Base-by-base conservation (phyloP, 1,140 invertebrate species). In the Palaemon carinicauda region DNA sequence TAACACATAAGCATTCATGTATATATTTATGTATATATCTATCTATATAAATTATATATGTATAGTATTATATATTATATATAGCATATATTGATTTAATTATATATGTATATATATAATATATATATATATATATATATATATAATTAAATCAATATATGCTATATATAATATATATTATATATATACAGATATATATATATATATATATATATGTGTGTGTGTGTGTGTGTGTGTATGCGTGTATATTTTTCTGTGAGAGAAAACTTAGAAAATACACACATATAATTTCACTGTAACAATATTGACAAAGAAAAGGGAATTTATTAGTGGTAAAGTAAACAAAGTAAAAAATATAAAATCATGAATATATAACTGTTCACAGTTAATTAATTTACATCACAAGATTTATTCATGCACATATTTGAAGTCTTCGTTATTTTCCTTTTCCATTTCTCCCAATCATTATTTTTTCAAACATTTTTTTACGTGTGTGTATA, bases 151-250 rank as follows among this genome's bases (percentile, higher is more conserved):
- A n/a, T n/a, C n/a, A n/a, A n/a, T n/a, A 9, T 41, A 9, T 41
- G 33, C 9, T 41, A 41, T 9, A 4, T 41, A 41, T 9, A 4
- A 3, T 41, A 3, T 41, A 3, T 41, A 3, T 41, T 9, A 75
- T 33, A 75, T 33, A 75, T 33, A 75, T 33, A 75, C 50, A 75
- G 24, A 71, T 65, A 50, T 65, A 50, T 69, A 69, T 71, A 71
- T 81, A 71, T 69, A 81, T 81, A 51, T 65, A 81, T 81, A 71
- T 50, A 71, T 81, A 71, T 71, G 50, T 81, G 50, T 81, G 24
- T 71, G 50, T 50, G 1, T n/a, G n/a, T 52, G 24, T 74, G n/a
- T 74, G n/a, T 74, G n/a, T 31, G 3, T 19, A 41, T 74, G n/a
- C 31, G 9, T 74, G 9, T 31, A 41, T 74, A 41, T 74, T n/a